Evolutionary conservation across 2,797 vertebrate species (phyloP).

Genomic region (Octomys mimax): DNA sequence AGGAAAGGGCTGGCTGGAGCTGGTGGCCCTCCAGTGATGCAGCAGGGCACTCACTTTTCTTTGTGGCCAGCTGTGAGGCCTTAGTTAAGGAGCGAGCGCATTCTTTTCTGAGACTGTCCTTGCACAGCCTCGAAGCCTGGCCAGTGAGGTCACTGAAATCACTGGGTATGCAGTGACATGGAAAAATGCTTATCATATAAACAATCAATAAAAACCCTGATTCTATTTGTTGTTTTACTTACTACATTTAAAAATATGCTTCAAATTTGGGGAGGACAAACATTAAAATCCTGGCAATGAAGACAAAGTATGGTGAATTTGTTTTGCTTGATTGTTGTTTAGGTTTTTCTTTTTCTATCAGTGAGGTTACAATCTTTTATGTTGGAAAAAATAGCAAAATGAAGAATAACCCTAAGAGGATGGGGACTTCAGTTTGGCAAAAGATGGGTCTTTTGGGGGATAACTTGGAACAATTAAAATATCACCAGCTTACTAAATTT

Average conservation of each 20-base stretch:
- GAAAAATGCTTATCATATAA: constrained; percentile 26
- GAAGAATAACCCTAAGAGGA: not conserved
- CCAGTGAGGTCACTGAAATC: not conserved
- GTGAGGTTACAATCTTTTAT: not conserved
- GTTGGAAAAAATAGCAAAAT: not conserved
- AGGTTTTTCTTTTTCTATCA: not conserved
- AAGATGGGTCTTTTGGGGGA: not conserved
- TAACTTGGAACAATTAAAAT: not conserved
- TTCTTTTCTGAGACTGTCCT: not conserved
- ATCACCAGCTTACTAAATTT: not conserved
- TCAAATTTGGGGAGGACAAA: not conserved
- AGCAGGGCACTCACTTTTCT: not conserved
- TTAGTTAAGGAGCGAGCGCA: not conserved
- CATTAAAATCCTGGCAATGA: not conserved
- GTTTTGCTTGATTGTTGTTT: not conserved
- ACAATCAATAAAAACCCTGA: not conserved
- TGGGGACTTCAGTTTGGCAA: not conserved
- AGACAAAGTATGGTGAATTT: not conserved
- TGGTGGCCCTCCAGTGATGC: not conserved
- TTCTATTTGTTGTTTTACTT: not conserved
- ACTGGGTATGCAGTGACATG: not conserved
- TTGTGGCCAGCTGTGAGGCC: not conserved
- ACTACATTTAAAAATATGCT: constrained; percentile 1
- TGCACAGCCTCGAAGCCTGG: not conserved
- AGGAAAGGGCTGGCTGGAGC: not conserved